Evolutionary conservation across 2,113 vertebrate species (phyloP), one percentile per base, ranked within the genome.

Genomic region (Dromas ardeola): DNA sequence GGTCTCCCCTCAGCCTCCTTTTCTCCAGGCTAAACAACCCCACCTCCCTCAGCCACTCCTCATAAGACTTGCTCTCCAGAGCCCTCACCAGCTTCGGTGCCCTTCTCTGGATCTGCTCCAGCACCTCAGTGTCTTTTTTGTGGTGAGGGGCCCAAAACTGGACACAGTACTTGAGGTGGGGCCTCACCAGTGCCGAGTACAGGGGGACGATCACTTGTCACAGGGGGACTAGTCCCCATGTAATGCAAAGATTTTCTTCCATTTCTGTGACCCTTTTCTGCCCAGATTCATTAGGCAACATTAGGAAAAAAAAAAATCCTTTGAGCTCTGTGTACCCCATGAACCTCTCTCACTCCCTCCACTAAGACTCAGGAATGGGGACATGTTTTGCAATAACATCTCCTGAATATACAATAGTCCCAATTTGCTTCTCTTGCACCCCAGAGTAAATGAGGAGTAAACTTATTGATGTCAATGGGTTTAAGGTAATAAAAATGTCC

Each of bases 401-500:
- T 67, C 79, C 76, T 81, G 88, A 86, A 95, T 23, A 82, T 26
- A 80, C 81, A 93, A 66, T 34, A 80, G 58, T 72, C 36, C 66
- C 62, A 72, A 49, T 62, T 79, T 5, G 10, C 81, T 95, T 79
- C 72, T 92, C 63, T 95, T 95, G 86, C 79, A 77, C 59, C n/a
- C 43, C 69, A 34, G 79, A 83, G 40, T 90, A 94, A 94, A 82
- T 40, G 61, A 96, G 62, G 66, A 96, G 71, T 94, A 90, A 95
- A 94, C 5, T 88, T 69, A 86, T 36, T 88, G 69, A 74, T 88
- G 88, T 81, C 72, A 90, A 67, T 88, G 63, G 78, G 90, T 94
- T 95, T 94, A 92, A 93, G 65, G 74, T 70, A 93, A 72, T 88
- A 90, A 42, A 96, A 93, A 91, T 38, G 59, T 72, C 67, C 72